phyloP scores from a whole-genome alignment of 2,888 invertebrate genomes.

The Abrostola tripartita region DNA sequence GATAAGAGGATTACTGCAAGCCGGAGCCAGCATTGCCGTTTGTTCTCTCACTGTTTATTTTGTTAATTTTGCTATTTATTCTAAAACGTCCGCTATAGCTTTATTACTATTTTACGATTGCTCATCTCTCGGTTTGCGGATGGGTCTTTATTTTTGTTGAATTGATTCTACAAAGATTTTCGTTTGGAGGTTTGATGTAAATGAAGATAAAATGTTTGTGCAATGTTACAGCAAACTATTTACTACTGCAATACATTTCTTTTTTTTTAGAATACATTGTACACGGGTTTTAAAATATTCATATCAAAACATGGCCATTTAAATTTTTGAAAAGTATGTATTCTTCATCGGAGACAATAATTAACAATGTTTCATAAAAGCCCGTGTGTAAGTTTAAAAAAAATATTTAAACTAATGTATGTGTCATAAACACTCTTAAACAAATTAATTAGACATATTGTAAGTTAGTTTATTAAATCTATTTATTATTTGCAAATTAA shows the following conservation, averaged over 20 bases:
- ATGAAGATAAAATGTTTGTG: background rate
- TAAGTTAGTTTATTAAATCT: background rate
- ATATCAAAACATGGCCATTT: too few species aligned
- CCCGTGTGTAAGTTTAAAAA: too few species aligned
- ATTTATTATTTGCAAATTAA: background rate
- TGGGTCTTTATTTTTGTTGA: conserved; percentile 1
- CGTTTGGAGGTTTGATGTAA: background rate
- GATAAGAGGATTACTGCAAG: conserved; percentile 74
- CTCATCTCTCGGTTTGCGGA: conserved; percentile 1
- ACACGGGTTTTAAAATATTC: too few species aligned
- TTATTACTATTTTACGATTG: conserved; percentile 32
- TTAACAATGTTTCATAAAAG: too few species aligned
- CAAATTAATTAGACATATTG: conserved; percentile 5
- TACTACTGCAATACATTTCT: too few species aligned
- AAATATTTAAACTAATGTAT: too few species aligned
- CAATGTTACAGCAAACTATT: conserved; percentile 3
- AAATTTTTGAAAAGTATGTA: too few species aligned
- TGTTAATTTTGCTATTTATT: conserved; percentile 68
- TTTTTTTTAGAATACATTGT: too few species aligned
- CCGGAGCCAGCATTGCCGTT: conserved; percentile 56
- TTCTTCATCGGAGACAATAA: too few species aligned
- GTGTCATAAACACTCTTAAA: too few species aligned
- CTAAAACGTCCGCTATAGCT: conserved; percentile 42
- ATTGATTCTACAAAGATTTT: conserved; percentile 1
- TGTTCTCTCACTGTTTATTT: conserved; percentile 69